Evolutionary conservation across 1,140 invertebrate species (phyloP).

Genomic region (Drosophila aff.): DNA sequence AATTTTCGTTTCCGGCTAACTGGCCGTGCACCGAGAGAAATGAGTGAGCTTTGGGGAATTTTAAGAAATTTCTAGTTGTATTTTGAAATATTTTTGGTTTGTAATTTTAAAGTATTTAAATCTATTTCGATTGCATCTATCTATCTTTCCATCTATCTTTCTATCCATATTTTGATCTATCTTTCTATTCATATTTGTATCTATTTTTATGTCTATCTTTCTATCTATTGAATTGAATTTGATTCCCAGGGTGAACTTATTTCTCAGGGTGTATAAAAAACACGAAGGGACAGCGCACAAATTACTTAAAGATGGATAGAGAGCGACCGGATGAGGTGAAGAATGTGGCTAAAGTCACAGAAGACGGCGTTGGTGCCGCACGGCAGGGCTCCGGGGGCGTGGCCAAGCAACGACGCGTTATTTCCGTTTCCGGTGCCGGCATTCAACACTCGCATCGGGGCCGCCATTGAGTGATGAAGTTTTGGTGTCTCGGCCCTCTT

Average conservation of each 20-base stretch:
- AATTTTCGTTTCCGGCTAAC: slow-evolving; percentile 61
- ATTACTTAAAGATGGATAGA: slow-evolving; percentile 77
- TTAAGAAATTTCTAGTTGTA: neutral
- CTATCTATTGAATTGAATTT: neutral
- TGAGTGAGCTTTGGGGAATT: neutral
- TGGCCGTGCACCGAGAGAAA: slow-evolving; percentile 22
- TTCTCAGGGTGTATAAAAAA: neutral
- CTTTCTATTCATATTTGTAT: neutral
- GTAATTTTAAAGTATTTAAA: neutral
- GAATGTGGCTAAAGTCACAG: slow-evolving; percentile 39
- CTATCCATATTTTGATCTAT: neutral
- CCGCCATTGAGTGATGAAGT: slow-evolving; percentile 76
- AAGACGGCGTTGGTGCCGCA: neutral
- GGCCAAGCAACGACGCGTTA: slow-evolving; percentile 69
- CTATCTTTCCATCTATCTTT: neutral
- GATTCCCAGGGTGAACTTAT: neutral
- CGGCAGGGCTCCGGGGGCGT: slow-evolving; percentile 2
- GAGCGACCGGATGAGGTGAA: slow-evolving; percentile 30
- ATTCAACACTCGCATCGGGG: slow-evolving; percentile 65
- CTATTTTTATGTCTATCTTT: neutral
- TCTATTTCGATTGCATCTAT: neutral
- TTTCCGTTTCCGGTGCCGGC: slow-evolving; percentile 72
- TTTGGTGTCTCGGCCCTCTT: slow-evolving; percentile 20
- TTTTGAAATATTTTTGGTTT: neutral
- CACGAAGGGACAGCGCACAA: slow-evolving; percentile 54